Evolutionary conservation across 2,113 vertebrate genomes (phyloP).

Genomic region (Anser cygnoides): DNA sequence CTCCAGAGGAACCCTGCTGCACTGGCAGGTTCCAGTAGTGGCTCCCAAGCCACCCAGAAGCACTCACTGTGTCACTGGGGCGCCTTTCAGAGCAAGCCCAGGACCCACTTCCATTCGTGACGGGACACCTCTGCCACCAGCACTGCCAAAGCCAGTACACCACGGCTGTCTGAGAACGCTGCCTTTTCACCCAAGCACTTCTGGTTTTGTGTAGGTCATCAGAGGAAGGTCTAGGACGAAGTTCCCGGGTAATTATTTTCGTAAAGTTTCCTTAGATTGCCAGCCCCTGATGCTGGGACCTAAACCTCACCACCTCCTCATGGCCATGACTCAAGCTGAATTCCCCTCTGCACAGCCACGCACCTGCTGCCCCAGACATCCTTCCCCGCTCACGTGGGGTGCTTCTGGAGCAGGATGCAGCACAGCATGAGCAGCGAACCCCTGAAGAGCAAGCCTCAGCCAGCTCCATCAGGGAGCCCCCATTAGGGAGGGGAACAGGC

Average conservation of each 20-base stretch:
- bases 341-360: neutral
- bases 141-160: neutral
- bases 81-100: neutral
- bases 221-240: neutral
- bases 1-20: neutral
- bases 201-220: neutral
- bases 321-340: neutral
- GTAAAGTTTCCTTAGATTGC: neutral
- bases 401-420: neutral
- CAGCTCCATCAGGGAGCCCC: neutral
- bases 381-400: neutral
- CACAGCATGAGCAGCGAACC: neutral
- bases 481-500: neutral
- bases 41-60: neutral
- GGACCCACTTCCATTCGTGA: neutral
- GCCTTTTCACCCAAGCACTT: neutral
- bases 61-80: fast-evolving
- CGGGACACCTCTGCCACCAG: neutral
- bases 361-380: neutral
- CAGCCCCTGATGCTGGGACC: neutral
- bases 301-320: neutral
- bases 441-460: neutral
- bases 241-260: neutral
- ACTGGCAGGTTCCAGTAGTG: neutral
- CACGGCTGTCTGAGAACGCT: neutral